These are phyloP conservation scores for Acanthaster planci DNA, from an alignment of 35 echinoderm and acorn worm species.

Conservation along the genomic window DNA sequence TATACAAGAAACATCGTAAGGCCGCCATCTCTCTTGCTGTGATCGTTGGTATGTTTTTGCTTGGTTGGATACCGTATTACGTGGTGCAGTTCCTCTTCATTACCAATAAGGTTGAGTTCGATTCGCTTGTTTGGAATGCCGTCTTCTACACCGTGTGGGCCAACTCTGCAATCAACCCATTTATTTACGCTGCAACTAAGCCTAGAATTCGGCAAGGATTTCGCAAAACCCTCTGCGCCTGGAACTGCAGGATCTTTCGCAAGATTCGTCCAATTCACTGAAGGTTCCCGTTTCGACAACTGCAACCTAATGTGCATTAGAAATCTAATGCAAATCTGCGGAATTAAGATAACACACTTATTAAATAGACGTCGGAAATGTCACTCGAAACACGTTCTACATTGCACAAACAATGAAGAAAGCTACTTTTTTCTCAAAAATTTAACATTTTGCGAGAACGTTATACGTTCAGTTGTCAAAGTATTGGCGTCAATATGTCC, in stretches of 20 bases:
- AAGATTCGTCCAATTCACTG: neutral
- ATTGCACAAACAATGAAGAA: too few relatives aligned
- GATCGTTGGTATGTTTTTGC: constrained; percentile 26
- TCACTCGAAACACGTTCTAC: too few relatives aligned
- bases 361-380: too few relatives aligned
- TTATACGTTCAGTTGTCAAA: too few relatives aligned
- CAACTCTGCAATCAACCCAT: constrained; percentile 47
- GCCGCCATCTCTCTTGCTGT: constrained; percentile 33
- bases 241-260: neutral
- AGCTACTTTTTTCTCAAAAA: too few relatives aligned
- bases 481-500: too few relatives aligned
- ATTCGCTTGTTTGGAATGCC: neutral
- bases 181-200: constrained; percentile 50
- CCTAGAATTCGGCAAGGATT: constrained; percentile 29
- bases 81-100: neutral
- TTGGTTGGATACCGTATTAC: constrained; percentile 52
- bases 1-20: constrained; percentile 29
- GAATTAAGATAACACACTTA: too few relatives aligned
- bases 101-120: neutral
- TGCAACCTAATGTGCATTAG: too few relatives aligned
- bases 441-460: too few relatives aligned
- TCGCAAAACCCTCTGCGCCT: neutral
- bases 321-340: too few relatives aligned
- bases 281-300: too few relatives aligned
- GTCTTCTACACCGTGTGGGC: constrained; percentile 38